A percentile compares a stretch with the other conserved stretches of the same genome.
Conservation (phyloP, 1,140 invertebrate species). For the Drosophila santomea region DNA sequence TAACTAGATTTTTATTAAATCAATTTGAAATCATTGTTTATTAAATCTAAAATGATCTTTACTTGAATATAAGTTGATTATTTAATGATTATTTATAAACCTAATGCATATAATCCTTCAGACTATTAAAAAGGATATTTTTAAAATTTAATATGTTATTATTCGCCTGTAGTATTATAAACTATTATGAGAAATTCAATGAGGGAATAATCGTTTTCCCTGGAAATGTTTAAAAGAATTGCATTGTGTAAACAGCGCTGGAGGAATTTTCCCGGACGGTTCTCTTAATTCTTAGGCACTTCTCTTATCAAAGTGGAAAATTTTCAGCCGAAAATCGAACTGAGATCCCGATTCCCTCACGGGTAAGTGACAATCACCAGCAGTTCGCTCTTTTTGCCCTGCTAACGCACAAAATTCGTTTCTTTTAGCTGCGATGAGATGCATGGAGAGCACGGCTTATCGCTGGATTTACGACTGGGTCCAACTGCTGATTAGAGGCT, state of each 20-base stretch:
- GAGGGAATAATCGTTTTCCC: not conserved
- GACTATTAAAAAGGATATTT: not conserved
- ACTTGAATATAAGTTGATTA: not conserved
- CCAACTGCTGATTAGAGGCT: conserved; percentile 69
- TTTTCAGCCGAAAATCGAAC: conserved; percentile 42
- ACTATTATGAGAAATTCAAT: not conserved
- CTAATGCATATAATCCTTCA: not conserved
- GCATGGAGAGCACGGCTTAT: conserved; percentile 46
- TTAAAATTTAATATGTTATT: not conserved
- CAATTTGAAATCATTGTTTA: not conserved
- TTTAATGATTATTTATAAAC: too few relatives aligned
- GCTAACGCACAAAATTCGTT: conserved; percentile 22
- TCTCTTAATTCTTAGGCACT: conserved; percentile 25
- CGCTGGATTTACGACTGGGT: conserved; percentile 38
- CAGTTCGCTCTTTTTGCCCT: conserved; percentile 21
- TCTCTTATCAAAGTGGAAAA: conserved; percentile 66
- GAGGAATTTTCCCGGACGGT: conserved; percentile 15
- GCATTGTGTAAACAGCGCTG: conserved; percentile 12
- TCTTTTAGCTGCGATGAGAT: conserved; percentile 43
- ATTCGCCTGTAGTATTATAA: not conserved
- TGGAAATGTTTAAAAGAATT: not conserved
- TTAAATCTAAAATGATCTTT: not conserved
- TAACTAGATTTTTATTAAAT: not conserved
- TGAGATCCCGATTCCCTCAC: conserved; percentile 33
- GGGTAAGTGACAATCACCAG: conserved; percentile 25